phyloP scores from a whole-genome alignment of 2,797 vertebrate species.

The Meriones psammophilus region DNA sequence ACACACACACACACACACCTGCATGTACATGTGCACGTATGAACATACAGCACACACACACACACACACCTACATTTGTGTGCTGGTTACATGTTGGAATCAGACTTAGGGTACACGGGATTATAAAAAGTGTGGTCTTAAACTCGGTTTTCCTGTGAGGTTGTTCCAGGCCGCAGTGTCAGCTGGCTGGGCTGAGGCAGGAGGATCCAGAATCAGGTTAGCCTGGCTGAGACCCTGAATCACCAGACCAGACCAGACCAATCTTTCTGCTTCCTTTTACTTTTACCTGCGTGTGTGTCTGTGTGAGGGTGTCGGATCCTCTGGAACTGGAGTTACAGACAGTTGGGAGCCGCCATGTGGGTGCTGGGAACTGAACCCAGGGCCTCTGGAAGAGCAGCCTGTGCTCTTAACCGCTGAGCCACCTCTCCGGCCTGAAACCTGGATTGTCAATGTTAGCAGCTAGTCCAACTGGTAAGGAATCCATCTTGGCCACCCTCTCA shows the following conservation, averaged over 20 bases:
- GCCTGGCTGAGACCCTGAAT: not conserved
- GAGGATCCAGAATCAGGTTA: not conserved
- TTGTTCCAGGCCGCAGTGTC: not conserved
- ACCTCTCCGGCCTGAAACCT: not conserved
- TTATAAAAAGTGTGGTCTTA: not conserved
- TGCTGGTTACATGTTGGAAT: not conserved
- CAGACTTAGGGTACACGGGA: not conserved
- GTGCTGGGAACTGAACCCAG: not conserved
- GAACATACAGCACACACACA: not conserved
- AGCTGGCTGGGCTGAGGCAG: not conserved
- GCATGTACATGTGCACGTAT: too few relatives aligned
- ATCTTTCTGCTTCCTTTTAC: not conserved
- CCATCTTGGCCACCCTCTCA: not conserved
- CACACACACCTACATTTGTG: not conserved
- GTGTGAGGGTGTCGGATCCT: not conserved
- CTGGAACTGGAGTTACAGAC: not conserved
- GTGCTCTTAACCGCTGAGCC: not conserved
- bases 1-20: not conserved
- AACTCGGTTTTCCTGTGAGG: not conserved
- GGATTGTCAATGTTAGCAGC: not conserved
- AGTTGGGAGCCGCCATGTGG: not conserved
- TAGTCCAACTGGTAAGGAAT: conserved; percentile 47
- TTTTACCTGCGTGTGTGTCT: not conserved
- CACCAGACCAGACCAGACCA: not conserved
- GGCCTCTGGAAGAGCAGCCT: not conserved